A percentile compares a stretch with the other conserved stretches of the same genome.
phyloP scores from a whole-genome alignment of 2,888 invertebrate species.

The Drosophila niveifrons region DNA sequence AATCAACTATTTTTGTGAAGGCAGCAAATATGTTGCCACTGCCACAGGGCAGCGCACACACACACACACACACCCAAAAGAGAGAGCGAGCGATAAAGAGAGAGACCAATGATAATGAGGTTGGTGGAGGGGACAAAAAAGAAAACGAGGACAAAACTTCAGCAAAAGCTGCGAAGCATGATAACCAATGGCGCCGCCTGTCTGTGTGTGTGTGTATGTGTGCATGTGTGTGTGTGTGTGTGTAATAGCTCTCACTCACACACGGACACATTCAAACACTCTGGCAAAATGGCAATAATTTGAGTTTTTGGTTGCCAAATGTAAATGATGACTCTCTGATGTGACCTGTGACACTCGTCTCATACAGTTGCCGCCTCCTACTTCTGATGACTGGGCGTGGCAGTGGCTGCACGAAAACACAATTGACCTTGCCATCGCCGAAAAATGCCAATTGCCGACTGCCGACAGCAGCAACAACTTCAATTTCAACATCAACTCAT shows the following conservation, averaged over 20 bases:
- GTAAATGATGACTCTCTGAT: constrained; percentile 56
- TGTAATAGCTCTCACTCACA: constrained; percentile 25
- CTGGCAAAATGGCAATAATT: constrained; percentile 48
- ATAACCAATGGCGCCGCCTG: constrained; percentile 62
- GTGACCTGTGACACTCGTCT: constrained; percentile 33
- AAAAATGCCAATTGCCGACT: constrained; percentile 51
- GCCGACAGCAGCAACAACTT: constrained; percentile 25
- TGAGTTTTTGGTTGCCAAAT: constrained; percentile 56
- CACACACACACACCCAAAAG: constrained; percentile 15
- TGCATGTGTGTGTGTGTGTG: constrained; percentile 12
- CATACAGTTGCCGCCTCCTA: not conserved
- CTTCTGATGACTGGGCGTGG: constrained; percentile 46
- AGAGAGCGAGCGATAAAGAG: constrained; percentile 3
- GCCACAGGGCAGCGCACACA: constrained; percentile 21
- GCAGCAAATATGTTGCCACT: constrained; percentile 47
- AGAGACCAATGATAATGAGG: constrained; percentile 34
- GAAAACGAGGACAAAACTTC: constrained; percentile 68
- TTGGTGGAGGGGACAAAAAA: constrained; percentile 17
- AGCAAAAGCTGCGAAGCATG: constrained; percentile 58
- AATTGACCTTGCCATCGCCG: constrained; percentile 56
- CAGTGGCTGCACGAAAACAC: constrained; percentile 56
- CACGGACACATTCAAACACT: not conserved
- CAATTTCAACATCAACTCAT: constrained; percentile 26
- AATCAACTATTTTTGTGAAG: constrained; percentile 57
- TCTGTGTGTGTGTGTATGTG: constrained; percentile 1